Base-by-base conservation (phyloP, 1,140 invertebrate genomes). In the Dolichoris vasculosae region DNA sequence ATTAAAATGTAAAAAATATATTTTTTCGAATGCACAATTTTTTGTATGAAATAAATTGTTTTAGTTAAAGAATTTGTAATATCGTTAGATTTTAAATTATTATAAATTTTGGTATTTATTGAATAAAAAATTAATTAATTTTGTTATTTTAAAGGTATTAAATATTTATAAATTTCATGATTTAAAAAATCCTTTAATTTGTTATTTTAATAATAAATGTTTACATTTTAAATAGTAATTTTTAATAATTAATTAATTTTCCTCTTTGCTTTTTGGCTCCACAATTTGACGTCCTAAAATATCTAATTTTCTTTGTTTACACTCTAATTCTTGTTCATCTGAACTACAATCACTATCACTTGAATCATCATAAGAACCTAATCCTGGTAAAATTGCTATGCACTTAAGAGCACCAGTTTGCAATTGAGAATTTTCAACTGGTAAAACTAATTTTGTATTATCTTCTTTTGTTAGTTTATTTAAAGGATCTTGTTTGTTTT, bases 301-400 rank as follows among this genome's bases (percentile, higher is more conserved):
- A 90, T 96, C 95, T 80, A 92, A 94, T 84, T 93, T 93, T 17
- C 88, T 85, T 85, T 88, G 89, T 76, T 83, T 88, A 64, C 89
- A 89, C 55, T 92, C 91, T 2, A 93, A 90, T 63, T 95, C 95
- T 59, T 93, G 90, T 87, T 96, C 95, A 89, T 94, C 94, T 20
- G 94, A 95, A 87, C 95, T 96, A 63, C 94, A 95, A 64, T 95
- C 94, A 4, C 95, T 95, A 86, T 96, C 96, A 77, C 95, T 96
- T 2, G 96, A 96, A 89, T 97, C 95, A 1, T 95, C 94, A 88
- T 97, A 97, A 86, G 94, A 94, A 1, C 96, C 96, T 59, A 97
- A 94, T 3, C 97, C 97, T 20, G 97, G 97, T 67, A 97, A 92
- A 80, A 97, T 95, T 2, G 95, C 97, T 82, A 97, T 95, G 88